These are phyloP conservation scores for Diarsia rubi DNA, from an alignment of 2,888 invertebrate genomes.

Conservation along the genomic window DNA sequence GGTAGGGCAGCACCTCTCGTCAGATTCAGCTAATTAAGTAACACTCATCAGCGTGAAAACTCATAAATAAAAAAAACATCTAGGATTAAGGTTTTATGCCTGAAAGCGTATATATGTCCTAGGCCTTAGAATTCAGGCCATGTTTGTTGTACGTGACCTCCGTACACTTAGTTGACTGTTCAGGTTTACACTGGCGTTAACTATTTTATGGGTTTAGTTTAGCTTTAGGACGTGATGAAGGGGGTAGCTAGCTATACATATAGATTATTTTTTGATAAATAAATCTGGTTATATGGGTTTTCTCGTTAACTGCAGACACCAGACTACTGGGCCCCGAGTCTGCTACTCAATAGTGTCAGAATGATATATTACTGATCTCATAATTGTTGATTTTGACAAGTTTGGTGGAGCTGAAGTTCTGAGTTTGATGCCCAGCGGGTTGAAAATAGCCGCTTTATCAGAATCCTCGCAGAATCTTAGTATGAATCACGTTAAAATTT, in stretches of 20 bases:
- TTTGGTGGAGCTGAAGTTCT: no score
- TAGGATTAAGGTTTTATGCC: conserved; percentile 13
- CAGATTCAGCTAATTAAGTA: no score
- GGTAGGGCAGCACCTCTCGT: not conserved
- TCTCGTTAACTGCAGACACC: not conserved
- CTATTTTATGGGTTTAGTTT: conserved; percentile 21
- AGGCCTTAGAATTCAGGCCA: conserved; percentile 19
- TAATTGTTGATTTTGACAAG: no score
- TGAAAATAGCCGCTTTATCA: no score
- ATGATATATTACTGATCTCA: no score
- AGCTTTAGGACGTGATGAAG: not conserved
- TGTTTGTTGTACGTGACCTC: conserved; percentile 51
- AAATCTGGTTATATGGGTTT: not conserved
- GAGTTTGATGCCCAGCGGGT: no score
- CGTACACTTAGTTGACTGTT: conserved; percentile 20
- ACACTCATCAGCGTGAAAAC: not conserved
- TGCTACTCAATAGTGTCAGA: no score
- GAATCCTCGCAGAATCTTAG: no score
- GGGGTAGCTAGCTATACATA: not conserved
- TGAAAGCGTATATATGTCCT: conserved; percentile 2
- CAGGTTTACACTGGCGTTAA: conserved; percentile 28
- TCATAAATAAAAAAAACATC: conserved; percentile 3
- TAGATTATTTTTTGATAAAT: not conserved
- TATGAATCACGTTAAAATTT: no score
- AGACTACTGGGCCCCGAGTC: no score